A percentile compares a stretch with the other conserved stretches of the same genome.
These are phyloP conservation scores for Agrilus mali DNA, from an alignment of 2,888 invertebrate genomes.

Conservation along the genomic window DNA sequence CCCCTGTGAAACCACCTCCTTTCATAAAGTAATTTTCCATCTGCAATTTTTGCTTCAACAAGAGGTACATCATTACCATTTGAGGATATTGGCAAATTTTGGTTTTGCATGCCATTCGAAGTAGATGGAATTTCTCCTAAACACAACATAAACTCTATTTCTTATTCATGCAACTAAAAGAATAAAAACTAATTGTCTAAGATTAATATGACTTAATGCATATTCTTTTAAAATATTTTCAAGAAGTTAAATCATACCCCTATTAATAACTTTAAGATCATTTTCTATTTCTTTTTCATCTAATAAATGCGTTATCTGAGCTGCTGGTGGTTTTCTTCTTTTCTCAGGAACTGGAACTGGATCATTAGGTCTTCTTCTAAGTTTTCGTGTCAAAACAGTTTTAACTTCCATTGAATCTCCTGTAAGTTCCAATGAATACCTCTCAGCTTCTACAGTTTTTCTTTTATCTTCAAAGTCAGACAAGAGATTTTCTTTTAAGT, in stretches of 20 bases:
- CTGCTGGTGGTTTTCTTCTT: conserved; percentile 70
- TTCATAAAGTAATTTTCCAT: conserved; percentile 87
- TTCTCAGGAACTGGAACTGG: conserved; percentile 83
- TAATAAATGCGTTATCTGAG: conserved; percentile 74
- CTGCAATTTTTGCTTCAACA: conserved; percentile 81
- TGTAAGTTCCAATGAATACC: conserved; percentile 77
- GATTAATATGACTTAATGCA: neutral
- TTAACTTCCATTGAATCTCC: conserved; percentile 86
- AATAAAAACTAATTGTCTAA: conserved; percentile 56
- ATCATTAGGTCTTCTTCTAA: conserved; percentile 86
- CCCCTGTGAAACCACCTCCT: conserved; percentile 92
- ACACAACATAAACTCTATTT: conserved; percentile 10
- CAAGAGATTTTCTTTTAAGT: conserved; percentile 77
- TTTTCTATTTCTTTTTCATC: conserved; percentile 83
- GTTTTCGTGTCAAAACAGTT: conserved; percentile 88
- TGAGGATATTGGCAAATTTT: conserved; percentile 13
- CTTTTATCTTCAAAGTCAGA: conserved; percentile 88
- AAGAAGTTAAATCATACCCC: conserved; percentile 35
- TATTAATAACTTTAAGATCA: conserved; percentile 68
- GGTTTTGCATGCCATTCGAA: conserved; percentile 33
- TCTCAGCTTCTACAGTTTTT: conserved; percentile 77
- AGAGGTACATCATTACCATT: conserved; percentile 31
- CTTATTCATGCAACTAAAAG: conserved; percentile 6
- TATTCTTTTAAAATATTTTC: too few species aligned
- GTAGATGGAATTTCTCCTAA: conserved; percentile 19